A percentile compares a stretch with the other conserved stretches of the same genome.
Conservation (phyloP, 1,140 invertebrate species). For the Lysiphlebus fabarum region DNA sequence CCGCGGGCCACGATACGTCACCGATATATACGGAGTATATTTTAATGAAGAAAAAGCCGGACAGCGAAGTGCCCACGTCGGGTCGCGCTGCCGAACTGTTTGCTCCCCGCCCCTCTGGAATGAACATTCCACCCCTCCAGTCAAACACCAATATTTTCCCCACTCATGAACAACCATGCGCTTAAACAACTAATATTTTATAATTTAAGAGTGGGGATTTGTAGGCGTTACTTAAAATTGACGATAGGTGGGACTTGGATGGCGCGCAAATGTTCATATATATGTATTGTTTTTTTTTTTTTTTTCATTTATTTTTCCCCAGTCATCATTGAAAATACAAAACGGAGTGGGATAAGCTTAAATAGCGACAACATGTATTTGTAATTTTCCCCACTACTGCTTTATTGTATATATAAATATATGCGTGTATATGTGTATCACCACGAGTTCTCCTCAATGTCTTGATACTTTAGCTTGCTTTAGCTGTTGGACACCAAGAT, state of each 20-base stretch:
- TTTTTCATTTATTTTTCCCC: no score
- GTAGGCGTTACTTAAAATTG: not conserved
- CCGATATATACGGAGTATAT: conserved; percentile 45
- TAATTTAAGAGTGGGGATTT: conserved; percentile 3
- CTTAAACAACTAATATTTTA: not conserved
- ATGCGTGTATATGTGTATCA: no score
- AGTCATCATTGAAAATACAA: no score
- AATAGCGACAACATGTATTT: no score
- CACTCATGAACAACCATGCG: conserved; percentile 25
- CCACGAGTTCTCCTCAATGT: no score
- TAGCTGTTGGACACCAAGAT: not conserved
- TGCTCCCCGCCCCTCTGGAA: conserved; percentile 50
- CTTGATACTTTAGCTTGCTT: not conserved
- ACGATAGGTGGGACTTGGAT: not conserved
- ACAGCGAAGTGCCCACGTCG: conserved; percentile 56
- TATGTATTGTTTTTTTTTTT: no score
- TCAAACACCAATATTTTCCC: conserved; percentile 24
- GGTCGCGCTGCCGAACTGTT: conserved; percentile 56
- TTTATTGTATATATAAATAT: no score
- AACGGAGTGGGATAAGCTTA: no score
- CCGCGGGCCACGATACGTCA: conserved; percentile 23
- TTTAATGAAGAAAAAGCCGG: conserved; percentile 55
- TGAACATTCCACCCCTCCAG: conserved; percentile 34
- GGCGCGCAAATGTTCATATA: no score
- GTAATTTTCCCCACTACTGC: no score